Conservation (phyloP, 2,113 vertebrate species). For the Chaetodon trifascialis region DNA sequence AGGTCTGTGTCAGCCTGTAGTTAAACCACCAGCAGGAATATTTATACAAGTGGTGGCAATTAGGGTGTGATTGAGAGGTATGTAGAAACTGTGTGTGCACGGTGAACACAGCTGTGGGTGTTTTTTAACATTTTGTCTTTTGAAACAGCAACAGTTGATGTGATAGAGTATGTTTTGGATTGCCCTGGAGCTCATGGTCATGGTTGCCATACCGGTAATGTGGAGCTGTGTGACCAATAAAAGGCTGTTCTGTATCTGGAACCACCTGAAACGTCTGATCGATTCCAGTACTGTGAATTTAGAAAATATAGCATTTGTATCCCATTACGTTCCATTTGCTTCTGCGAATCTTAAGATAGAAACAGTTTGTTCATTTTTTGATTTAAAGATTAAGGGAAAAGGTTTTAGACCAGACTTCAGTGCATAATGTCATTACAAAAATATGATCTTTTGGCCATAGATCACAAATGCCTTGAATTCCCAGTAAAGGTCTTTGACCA, state of each 20-base stretch:
- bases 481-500: not conserved
- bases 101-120: not conserved
- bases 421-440: not conserved
- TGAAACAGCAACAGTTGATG: constrained; percentile 6
- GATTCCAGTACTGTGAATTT: not conserved
- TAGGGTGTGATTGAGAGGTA: constrained; percentile 59
- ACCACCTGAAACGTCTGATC: not conserved
- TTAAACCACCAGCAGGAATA: constrained; percentile 55
- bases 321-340: not conserved
- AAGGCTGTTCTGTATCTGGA: not conserved
- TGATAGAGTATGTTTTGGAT: constrained; percentile 8
- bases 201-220: constrained; percentile 13
- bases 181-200: not conserved
- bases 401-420: not conserved
- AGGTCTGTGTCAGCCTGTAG: constrained; percentile 41
- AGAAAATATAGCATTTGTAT: not conserved
- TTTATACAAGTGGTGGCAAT: constrained; percentile 74
- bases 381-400: not conserved
- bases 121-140: constrained; percentile 12
- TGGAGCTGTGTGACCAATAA: not conserved
- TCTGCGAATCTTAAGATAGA: not conserved
- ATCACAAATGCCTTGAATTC: not conserved
- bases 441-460: not conserved
- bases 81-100: constrained; percentile 36
- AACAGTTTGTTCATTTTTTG: not conserved